phyloP scores from a whole-genome alignment of 2,888 invertebrate genomes.

The Esperia sulphurella region DNA sequence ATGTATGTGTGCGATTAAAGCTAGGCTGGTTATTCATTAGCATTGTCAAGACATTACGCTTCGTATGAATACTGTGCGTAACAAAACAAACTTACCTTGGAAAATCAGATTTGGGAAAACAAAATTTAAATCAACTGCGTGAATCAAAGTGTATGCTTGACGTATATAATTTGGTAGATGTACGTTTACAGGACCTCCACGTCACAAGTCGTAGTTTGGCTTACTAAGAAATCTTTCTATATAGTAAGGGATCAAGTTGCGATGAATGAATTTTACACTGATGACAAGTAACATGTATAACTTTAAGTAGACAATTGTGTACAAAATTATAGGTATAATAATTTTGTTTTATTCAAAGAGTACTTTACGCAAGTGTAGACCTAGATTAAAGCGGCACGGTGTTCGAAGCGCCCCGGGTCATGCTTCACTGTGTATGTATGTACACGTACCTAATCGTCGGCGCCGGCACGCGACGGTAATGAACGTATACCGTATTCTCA shows the following conservation, averaged over 20 bases:
- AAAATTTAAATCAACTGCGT: too few relatives aligned
- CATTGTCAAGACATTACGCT: neutral
- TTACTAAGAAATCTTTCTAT: too few relatives aligned
- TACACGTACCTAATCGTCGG: conserved; percentile 35
- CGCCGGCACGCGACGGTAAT: conserved; percentile 40
- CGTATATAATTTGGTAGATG: too few relatives aligned
- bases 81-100: too few relatives aligned
- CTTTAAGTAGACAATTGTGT: too few relatives aligned
- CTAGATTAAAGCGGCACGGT: conserved; percentile 14
- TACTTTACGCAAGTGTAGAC: conserved; percentile 1
- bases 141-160: too few relatives aligned
- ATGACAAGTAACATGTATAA: too few relatives aligned
- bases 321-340: neutral
- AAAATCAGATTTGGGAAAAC: too few relatives aligned
- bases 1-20: neutral
- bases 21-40: neutral
- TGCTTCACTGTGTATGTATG: conserved; percentile 14
- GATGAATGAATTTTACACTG: too few relatives aligned
- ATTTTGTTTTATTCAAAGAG: neutral
- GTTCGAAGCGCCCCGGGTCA: conserved; percentile 3
- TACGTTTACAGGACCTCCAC: too few relatives aligned
- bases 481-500: conserved; percentile 49
- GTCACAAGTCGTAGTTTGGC: too few relatives aligned
- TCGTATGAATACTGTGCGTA: neutral
- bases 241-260: too few relatives aligned